phyloP scores from a whole-genome alignment of 2,888 invertebrate genomes.

The Sphaerophoria taeniata region DNA sequence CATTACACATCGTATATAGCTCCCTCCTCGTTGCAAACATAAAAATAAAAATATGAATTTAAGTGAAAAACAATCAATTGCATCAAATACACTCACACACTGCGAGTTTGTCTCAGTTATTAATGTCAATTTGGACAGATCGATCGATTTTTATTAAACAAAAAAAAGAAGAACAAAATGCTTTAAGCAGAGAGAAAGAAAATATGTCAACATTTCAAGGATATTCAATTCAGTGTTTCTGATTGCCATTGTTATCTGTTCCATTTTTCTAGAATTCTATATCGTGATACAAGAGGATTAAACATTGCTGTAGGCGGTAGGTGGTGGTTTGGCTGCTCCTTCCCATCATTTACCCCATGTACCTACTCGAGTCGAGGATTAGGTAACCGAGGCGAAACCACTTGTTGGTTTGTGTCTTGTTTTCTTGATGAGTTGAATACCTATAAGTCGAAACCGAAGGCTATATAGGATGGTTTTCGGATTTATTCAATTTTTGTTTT shows the following conservation, averaged over 20 bases:
- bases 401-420: no score
- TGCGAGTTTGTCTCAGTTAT: neutral
- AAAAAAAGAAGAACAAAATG: neutral
- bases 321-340: neutral
- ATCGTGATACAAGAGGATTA: neutral
- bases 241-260: constrained; percentile 11
- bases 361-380: no score
- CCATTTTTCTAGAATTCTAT: neutral
- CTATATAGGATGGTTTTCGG: no score
- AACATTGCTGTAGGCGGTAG: neutral
- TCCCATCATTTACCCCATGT: no score
- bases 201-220: constrained; percentile 26
- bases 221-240: neutral
- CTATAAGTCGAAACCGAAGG: no score
- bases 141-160: constrained; percentile 7
- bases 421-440: no score
- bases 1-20: neutral
- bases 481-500: no score
- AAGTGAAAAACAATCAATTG: constrained; percentile 22
- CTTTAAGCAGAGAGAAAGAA: neutral
- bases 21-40: no score
- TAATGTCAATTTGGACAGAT: neutral
- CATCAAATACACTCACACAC: neutral
- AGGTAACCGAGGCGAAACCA: no score
- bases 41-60: neutral